Base-by-base conservation (phyloP, 1,140 invertebrate species). In the Drosophila tsacasi region DNA sequence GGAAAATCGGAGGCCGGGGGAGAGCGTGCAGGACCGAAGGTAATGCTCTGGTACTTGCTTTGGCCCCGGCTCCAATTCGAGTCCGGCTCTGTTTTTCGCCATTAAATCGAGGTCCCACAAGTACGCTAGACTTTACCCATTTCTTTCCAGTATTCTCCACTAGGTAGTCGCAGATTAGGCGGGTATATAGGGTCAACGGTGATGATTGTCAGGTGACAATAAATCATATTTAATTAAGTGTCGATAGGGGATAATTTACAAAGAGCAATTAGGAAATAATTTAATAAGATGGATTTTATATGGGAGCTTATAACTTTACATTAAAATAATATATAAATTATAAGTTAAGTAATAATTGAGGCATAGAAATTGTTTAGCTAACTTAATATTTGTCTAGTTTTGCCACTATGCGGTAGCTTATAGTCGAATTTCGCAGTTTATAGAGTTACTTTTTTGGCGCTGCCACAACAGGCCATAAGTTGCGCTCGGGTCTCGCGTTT, bases 71-170 rank as follows among this genome's bases (percentile, higher is more conserved):
- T 63, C 67, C 47, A 49, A 42, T 74, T 69, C 64, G 68, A 47
- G 61, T 57, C 44, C 68, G 42, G 57, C 49, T 39, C 59, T 67
- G 40, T 55, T 42, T 42, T 81, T 57, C 39, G 69, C 80, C 81
- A 84, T 90, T 84, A 87, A 87, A 90, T 65, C 66, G 73, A 74
- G 79, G 79, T 66, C 84, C 84, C 69, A 79, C 69, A 84, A 75
- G 84, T 62, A 66, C 55, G 81, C 84, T 83, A 83, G 50, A 61
- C 64, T 66, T 44, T 44, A 57, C 21, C 52, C 65, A 52, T 42
- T 64, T 65, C 54, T 55, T 65, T 55, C 19, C 58, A 60, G 75
- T 62, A 39, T 76, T 54, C 47, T 50, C 13, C 32, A 39, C 27
- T 12, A 19, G 40, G 64, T 47, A 68, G 13, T 15, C n/a, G 8